Percentiles rank a stretch among this genome's conserved stretches.
phyloP scores from a whole-genome alignment of 1,140 invertebrate genomes.

The Hermatobates lingyangjiaoensis region DNA sequence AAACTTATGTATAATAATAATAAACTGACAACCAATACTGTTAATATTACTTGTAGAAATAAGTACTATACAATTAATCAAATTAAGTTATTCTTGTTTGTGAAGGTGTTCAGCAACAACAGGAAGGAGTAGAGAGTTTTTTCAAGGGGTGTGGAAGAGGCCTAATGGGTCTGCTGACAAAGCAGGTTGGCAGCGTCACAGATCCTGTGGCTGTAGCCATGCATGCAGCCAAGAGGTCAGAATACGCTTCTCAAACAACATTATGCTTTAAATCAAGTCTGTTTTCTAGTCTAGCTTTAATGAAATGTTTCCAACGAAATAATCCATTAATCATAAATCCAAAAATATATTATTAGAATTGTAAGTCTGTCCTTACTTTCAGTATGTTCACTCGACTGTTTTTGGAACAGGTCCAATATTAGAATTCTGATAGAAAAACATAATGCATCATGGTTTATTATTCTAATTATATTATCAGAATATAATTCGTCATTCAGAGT shows the following conservation, averaged over 20 bases:
- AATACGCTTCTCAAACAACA: neutral
- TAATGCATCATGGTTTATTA: too few species aligned
- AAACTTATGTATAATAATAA: too few species aligned
- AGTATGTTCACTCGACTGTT: too few species aligned
- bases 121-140: slow-evolving; percentile 78
- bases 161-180: slow-evolving; percentile 76
- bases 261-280: neutral
- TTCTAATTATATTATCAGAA: too few species aligned
- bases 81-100: neutral
- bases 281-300: neutral
- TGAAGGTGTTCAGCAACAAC: slow-evolving; percentile 22
- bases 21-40: too few species aligned
- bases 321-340: neutral
- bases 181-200: slow-evolving; percentile 74
- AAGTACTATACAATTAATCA: too few species aligned
- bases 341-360: neutral
- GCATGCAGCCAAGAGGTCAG: slow-evolving; percentile 44
- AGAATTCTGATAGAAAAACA: too few species aligned
- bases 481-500: too few species aligned
- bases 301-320: too few species aligned
- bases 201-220: slow-evolving; percentile 42
- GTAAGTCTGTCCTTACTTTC: too few species aligned
- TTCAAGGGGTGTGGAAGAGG: slow-evolving; percentile 94
- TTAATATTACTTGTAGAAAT: too few species aligned
- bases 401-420: too few species aligned